Evolutionary conservation across 92 coral and sea anemone genomes (phyloP), one percentile per base, ranked within the genome.

Genomic region (Zoanthus solanderi): DNA sequence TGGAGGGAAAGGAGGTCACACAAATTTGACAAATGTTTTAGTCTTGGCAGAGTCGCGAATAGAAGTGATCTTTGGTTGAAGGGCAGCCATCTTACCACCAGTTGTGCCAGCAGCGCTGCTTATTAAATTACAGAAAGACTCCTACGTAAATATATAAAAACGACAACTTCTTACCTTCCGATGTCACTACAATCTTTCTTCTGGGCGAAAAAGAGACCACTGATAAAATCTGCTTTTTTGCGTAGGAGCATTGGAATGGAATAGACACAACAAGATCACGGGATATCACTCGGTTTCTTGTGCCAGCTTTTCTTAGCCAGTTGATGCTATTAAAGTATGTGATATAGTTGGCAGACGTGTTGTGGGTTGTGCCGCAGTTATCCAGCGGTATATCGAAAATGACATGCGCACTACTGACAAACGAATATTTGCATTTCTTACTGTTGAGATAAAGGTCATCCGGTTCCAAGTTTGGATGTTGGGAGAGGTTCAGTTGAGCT

Each of bases 131-230:
- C 4, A 47, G 52, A 47, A n/a, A 7, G 0, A 66, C 17, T 4
- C 6, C 10, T 5, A 66, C 2, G 2, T 14, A 9, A 10, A 0
- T 0, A 57, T 9, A 60, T 14, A 17, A 17, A 63, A 63, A 63
- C 6, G 16, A 75, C 5, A 18, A 15, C 31, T 6, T 47, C 29
- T 93, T 88, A 94, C 97, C 93, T 69, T 84, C 90, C 3, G 92
- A 72, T 23, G 94, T 76, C 52, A 76, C 71, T 28, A 87, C 84
- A n/a, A 78, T 63, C 75, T 94, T 94, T 46, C 73, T 75, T 66
- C 95, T 77, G 3, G 98, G 85, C 11, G 98, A 94, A 87, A 72
- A 94, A 1, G 95, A 92, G 23, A 94, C 89, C 32, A 92, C 93
- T 11, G 98, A 94, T 13, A 94, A 66, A 3, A 75, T 66, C 5